Evolutionary conservation across 2,888 invertebrate genomes (phyloP), one percentile per base, ranked within the genome.

Genomic region (Eupithecia exiguata): DNA sequence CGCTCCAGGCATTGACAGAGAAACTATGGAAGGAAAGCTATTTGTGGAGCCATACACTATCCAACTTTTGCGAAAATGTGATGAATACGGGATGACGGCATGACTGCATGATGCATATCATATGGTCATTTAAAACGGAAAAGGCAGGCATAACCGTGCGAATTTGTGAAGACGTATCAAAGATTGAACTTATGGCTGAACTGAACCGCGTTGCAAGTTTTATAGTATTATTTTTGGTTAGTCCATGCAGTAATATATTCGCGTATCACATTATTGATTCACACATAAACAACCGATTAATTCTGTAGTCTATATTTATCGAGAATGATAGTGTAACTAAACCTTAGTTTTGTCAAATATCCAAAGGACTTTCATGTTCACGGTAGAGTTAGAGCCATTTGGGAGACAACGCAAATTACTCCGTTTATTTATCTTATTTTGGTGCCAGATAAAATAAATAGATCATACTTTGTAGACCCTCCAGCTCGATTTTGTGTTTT

Each of bases 1-100:
- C 16, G 71, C 71, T 63, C 12, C 49, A 62, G 71, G 71, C 75
- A 35, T 62, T 62, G 62, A 35, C 61, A 30, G 62, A 18, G 30
- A 62, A 62, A 62, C 16, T 35, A 35, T 35, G 35, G 35, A 62
- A 62, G 62, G 30, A 18, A 62, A 30, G 7, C 35, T 62, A 35
- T 62, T 18, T 62, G 35, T 62, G 3, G 30, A 62, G 18, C 9
- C 35, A 62, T 35, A 35, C 62, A 35, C 62, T 35, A 35, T 35
- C 62, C 35, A 62, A 62, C 62, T 62, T 62, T 5, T 62, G 18
- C 0, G 18, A 30, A 25, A 10, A 9, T 25, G 30, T 61, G 61
- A 16, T 49, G n/a, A 49, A n/a, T 46, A 46, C 16, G 5, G 18
- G 0, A 0, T 46, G 46, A 49, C n/a, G 49, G 49, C 49, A n/a